A percentile compares a stretch with the other conserved stretches of the same genome.
phyloP scores from a whole-genome alignment of 2,888 invertebrate genomes.

The Dolomedes plantarius region DNA sequence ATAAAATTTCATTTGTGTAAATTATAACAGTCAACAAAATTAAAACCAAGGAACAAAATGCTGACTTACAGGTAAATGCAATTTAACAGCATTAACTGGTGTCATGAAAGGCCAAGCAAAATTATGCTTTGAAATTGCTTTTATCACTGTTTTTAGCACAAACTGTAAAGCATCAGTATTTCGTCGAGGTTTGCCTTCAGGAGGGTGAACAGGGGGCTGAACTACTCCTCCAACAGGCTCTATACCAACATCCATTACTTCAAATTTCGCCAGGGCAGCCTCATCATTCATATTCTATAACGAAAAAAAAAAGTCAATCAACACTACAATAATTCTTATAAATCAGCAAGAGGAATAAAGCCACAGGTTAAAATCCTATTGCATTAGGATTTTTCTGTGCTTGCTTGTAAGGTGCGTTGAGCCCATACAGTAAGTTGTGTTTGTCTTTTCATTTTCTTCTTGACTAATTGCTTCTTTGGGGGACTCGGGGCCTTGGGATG shows the following conservation, averaged over 20 bases:
- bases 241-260: slow-evolving; percentile 71
- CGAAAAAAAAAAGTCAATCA: not conserved
- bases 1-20: too few species aligned
- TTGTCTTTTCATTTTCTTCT: too few species aligned
- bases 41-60: too few species aligned
- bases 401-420: too few species aligned
- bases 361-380: not conserved
- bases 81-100: slow-evolving; percentile 96
- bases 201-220: slow-evolving; percentile 89
- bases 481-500: too few species aligned
- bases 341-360: not conserved
- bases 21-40: too few species aligned
- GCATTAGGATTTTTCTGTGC: too few species aligned
- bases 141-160: slow-evolving; percentile 94
- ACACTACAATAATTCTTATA: too few species aligned
- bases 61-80: slow-evolving; percentile 92
- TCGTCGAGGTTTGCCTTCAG: slow-evolving; percentile 90
- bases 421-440: too few species aligned
- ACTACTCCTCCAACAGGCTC: slow-evolving; percentile 78
- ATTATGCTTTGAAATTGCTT: slow-evolving; percentile 97
- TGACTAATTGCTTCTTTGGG: too few species aligned
- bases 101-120: slow-evolving; percentile 99
- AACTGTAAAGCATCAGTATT: slow-evolving; percentile 95
- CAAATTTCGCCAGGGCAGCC: slow-evolving; percentile 38
- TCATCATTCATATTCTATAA: slow-evolving; percentile 58